Evolutionary conservation across 2,888 invertebrate genomes (phyloP).

Genomic region (Eulithis prunata): DNA sequence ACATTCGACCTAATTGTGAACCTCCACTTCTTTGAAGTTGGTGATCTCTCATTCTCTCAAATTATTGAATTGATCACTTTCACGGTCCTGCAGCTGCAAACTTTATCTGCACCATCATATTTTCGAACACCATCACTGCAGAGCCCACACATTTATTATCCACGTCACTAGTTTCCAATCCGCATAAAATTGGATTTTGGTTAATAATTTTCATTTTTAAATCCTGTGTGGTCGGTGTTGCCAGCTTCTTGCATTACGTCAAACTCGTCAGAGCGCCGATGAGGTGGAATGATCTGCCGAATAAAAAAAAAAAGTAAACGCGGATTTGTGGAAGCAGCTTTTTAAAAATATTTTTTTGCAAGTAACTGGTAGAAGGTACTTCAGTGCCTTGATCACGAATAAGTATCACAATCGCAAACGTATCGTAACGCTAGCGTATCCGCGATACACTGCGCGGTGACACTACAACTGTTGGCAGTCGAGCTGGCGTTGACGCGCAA

Average conservation of each 20-base stretch:
- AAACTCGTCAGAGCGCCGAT: constrained; percentile 64
- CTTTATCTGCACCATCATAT: constrained; percentile 5
- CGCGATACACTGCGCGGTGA: too few relatives aligned
- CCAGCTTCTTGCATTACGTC: constrained; percentile 74
- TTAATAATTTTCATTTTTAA: constrained; percentile 52
- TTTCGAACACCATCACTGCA: neutral
- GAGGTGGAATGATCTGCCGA: constrained; percentile 16
- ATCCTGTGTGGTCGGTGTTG: constrained; percentile 62
- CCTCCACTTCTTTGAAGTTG: too few relatives aligned
- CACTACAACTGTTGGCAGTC: too few relatives aligned
- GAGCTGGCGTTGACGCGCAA: too few relatives aligned
- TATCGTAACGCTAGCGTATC: too few relatives aligned
- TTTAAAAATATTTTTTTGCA: too few relatives aligned
- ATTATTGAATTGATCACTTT: too few relatives aligned
- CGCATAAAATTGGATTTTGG: constrained; percentile 68
- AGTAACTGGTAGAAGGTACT: too few relatives aligned
- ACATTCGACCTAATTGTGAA: too few relatives aligned
- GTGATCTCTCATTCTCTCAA: too few relatives aligned
- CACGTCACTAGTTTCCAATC: constrained; percentile 20
- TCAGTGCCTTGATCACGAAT: too few relatives aligned
- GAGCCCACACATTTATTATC: constrained; percentile 21
- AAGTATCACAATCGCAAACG: too few relatives aligned
- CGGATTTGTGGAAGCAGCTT: constrained; percentile 2
- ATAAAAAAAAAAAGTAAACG: constrained; percentile 11
- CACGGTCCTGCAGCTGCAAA: neutral